Evolutionary conservation across 2,888 invertebrate genomes (phyloP), one percentile per base, ranked within the genome.

Genomic region (Stenurella melanura): DNA sequence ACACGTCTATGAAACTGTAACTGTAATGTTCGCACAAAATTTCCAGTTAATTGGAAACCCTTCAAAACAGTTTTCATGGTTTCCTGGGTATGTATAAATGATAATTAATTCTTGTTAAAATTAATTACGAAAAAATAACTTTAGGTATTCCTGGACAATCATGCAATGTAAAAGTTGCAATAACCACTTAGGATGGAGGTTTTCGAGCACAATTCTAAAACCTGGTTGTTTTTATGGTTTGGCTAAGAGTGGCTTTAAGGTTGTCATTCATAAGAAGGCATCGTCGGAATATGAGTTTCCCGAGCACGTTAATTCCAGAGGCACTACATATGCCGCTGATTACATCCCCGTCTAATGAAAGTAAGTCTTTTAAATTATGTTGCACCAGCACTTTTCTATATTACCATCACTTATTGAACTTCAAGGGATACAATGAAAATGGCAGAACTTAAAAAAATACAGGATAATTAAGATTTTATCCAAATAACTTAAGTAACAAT

Each of bases 101-200:
- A 6, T 3, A 4, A 12, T n/a, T 61, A n/a, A 30, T 9, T 12
- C 15, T 26, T n/a, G 11, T 26, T n/a, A 61, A 15, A 61, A 61
- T n/a, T 30, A 18, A 56, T n/a, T 10, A 18, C 10, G 1, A 4
- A 18, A 63, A 26, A 26, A 26, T 3, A 18, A 56, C 88, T 89
- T 42, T 86, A 95, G 95, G 30, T 96, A 96, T 87, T 93, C 94
- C 6, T 96, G 96, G 96, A 94, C 93, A 38, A 94, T 96, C 71
- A 93, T 93, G 50, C 91, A 93, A 76, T 96, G 96, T 86, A 89
- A 89, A 70, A 87, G 89, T 21, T 96, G 96, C 87, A 87, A 89
- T 60, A 90, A 89, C 61, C 96, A 96, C 87, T 90, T 96, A 83
- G 96, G 96, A 2, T 96, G 96, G 96, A 92, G 92, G 83, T 96